Percentiles rank a stretch among this genome's conserved stretches.
Evolutionary conservation across 2,797 vertebrate species (phyloP).

Genomic region (Meda fulgida): DNA sequence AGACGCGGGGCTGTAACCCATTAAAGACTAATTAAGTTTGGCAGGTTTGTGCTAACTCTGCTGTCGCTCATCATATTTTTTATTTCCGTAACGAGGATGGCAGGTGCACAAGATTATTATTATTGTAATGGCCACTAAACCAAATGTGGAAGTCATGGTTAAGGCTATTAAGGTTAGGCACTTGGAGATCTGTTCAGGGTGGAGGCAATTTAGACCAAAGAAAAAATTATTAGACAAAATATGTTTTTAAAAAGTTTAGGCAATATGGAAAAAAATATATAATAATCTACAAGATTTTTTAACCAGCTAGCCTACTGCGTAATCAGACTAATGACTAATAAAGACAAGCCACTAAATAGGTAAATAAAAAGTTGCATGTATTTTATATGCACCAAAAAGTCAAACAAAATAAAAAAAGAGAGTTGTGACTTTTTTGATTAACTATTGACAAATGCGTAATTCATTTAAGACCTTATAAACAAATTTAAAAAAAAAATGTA

Average conservation of each 20-base stretch:
- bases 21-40: conserved; percentile 68
- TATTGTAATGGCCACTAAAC: conserved; percentile 42
- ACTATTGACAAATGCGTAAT: background rate
- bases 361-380: conserved; percentile 64
- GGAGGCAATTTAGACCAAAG: background rate
- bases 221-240: too few species aligned
- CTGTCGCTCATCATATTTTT: conserved; percentile 56
- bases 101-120: conserved; percentile 42
- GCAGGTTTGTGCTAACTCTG: conserved; percentile 67
- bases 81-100: conserved; percentile 49
- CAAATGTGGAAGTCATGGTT: conserved; percentile 32
- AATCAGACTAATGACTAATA: background rate
- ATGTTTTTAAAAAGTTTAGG: background rate
- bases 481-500: background rate
- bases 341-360: background rate
- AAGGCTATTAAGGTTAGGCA: conserved; percentile 18
- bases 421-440: background rate
- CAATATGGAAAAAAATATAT: background rate
- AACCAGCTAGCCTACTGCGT: conserved; percentile 20
- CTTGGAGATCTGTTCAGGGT: background rate
- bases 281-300: conserved; percentile 5
- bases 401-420: too few species aligned
- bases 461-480: background rate
- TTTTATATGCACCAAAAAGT: conserved; percentile 70
- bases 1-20: conserved; percentile 26